A percentile compares a stretch with the other conserved stretches of the same genome.
Evolutionary conservation across 1,140 invertebrate species (phyloP).

Genomic region (Atta colombica): DNA sequence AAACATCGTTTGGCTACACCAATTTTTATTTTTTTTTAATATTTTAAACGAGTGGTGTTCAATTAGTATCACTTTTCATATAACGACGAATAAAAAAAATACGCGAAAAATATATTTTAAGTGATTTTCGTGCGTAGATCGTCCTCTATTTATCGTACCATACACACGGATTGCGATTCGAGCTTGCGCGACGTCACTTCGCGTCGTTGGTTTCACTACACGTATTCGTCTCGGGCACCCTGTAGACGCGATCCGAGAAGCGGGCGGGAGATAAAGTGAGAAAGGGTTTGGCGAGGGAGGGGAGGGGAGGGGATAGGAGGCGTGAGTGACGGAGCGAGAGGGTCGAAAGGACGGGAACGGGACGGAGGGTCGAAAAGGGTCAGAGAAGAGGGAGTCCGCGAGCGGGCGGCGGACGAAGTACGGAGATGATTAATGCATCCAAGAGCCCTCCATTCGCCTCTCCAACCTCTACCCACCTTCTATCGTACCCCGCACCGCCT

Average conservation of each 20-base stretch:
- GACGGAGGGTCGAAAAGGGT: constrained; percentile 61
- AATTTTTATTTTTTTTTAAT: no score
- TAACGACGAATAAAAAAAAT: neutral
- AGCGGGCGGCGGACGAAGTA: constrained; percentile 54
- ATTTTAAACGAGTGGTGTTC: no score
- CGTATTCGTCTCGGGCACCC: constrained; percentile 26
- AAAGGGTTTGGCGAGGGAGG: constrained; percentile 16
- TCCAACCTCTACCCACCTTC: constrained; percentile 51
- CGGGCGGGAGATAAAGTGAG: constrained; percentile 49
- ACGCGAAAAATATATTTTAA: neutral
- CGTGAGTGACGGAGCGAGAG: constrained; percentile 45
- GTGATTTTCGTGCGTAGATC: neutral
- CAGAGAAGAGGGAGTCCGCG: constrained; percentile 57
- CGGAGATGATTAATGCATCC: constrained; percentile 75
- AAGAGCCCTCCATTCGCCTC: constrained; percentile 64
- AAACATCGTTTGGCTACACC: no score
- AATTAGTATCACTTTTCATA: no score
- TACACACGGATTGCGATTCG: neutral
- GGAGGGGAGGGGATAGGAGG: neutral
- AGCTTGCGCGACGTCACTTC: no score
- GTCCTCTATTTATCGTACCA: neutral
- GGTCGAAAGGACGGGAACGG: constrained; percentile 49
- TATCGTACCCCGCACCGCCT: neutral
- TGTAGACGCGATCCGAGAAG: constrained; percentile 34
- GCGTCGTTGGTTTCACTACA: no score